Evolutionary conservation across 2,888 invertebrate genomes (phyloP), one percentile per base, ranked within the genome.

Genomic region (Actias luna): DNA sequence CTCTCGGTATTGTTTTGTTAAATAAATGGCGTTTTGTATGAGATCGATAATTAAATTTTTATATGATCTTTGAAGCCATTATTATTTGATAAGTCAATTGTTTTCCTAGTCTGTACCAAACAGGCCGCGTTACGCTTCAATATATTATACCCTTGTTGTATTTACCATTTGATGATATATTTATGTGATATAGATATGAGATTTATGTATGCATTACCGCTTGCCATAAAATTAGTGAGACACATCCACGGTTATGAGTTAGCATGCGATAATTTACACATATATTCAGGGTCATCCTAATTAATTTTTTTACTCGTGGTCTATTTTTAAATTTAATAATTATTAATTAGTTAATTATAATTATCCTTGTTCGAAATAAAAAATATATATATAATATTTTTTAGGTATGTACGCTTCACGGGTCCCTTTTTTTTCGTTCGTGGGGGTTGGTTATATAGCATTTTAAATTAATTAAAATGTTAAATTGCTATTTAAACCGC

Each of bases 161-260:
- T n/a, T 8, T 22, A 25, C 25, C 46, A 50, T 50, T 12, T 50
- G 10, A 50, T 50, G 4, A 25, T n/a, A n/a, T n/a, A 50, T 50
- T 7, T n/a, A 42, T 42, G n/a, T 50, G 42, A 50, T 50, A 22
- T 50, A 22, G 5, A 8, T 42, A 18, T n/a, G 7, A 42, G 18
- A 18, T 42, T 42, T 42, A 8, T 42, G 18, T 18, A 42, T n/a
- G 8, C 18, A 8, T 1, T 10, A 25, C 22, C 22, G 46, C 46
- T 50, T 25, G 46, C 46, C 46, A 50, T 50, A 50, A 12, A 50
- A 12, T 50, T 50, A 25, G 46, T 50, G 46, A 25, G 25, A 50
- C 46, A 50, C 46, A 25, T 50, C 46, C 46, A 22, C 25, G 46
- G 22, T 50, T 50, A 50, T 50, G n/a, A 25, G 25, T 33, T 50